A percentile compares a stretch with the other conserved stretches of the same genome.
Evolutionary conservation across 2,113 vertebrate genomes (phyloP).

Genomic region (Caloenas nicobarica): DNA sequence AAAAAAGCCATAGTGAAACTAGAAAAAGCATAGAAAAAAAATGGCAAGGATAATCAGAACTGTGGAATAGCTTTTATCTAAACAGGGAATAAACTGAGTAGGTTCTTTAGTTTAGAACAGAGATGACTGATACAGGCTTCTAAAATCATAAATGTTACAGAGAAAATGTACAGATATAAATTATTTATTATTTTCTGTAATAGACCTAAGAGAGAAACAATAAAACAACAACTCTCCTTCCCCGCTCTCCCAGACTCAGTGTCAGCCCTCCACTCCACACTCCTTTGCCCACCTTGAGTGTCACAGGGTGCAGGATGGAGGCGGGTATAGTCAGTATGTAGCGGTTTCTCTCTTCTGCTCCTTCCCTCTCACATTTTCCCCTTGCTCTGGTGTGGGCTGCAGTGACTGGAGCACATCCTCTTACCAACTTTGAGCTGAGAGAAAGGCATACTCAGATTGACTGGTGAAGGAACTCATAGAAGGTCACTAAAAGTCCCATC

Average conservation of each 20-base stretch:
- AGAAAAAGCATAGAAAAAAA: neutral
- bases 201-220: neutral
- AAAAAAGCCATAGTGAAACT: neutral
- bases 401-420: neutral
- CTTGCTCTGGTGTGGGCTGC: neutral
- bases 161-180: neutral
- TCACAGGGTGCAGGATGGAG: neutral
- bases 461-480: neutral
- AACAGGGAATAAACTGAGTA: neutral
- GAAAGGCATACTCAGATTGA: neutral
- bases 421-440: neutral
- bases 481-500: neutral
- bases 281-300: neutral
- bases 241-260: neutral
- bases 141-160: neutral
- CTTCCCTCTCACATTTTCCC: neutral
- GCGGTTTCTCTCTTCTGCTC: neutral
- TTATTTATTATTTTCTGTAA: neutral
- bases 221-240: neutral
- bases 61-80: neutral
- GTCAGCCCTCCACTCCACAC: neutral
- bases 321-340: fast-evolving
- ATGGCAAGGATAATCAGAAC: neutral
- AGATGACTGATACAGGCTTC: neutral
- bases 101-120: neutral